Evolutionary conservation across 1,140 invertebrate species (phyloP).

Genomic region (Chrysomallon squamiferum): DNA sequence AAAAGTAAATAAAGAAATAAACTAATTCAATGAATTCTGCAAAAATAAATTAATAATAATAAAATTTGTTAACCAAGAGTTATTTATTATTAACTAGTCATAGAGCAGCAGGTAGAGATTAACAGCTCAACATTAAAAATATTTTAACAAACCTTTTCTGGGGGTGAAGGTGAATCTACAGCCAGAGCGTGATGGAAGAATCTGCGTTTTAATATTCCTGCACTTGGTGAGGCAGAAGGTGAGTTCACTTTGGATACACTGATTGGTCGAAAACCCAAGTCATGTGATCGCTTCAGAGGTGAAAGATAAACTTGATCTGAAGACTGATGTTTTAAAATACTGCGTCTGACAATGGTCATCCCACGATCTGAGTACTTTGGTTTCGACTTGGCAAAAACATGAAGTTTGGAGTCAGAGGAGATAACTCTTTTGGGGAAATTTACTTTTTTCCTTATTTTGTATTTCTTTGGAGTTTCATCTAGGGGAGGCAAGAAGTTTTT

Average conservation of each 20-base stretch:
- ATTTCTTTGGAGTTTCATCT: conserved; percentile 37
- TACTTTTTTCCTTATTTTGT: background rate
- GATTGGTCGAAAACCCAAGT: conserved; percentile 32
- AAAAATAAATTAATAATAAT: too few species aligned
- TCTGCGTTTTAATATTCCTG: conserved; percentile 48
- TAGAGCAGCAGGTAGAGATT: too few species aligned
- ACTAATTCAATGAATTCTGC: too few species aligned
- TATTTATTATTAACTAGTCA: too few species aligned
- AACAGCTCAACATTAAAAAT: too few species aligned
- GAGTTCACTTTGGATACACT: conserved; percentile 36
- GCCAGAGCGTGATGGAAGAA: conserved; percentile 22
- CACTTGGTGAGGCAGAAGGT: conserved; percentile 52
- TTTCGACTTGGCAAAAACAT: background rate
- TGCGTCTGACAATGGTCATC: conserved; percentile 27
- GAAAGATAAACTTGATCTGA: background rate
- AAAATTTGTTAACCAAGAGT: too few species aligned
- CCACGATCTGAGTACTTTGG: background rate
- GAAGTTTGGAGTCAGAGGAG: conserved; percentile 3
- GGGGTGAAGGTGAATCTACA: conserved; percentile 44
- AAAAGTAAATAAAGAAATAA: too few species aligned
- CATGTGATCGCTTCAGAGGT: conserved; percentile 11
- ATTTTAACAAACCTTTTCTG: conserved; percentile 44
- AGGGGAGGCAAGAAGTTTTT: background rate
- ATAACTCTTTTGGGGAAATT: background rate
- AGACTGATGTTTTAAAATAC: conserved; percentile 29